These are phyloP conservation scores for Callithrix jacchus DNA, from an alignment of 2,113 vertebrate genomes.

Conservation along the genomic window DNA sequence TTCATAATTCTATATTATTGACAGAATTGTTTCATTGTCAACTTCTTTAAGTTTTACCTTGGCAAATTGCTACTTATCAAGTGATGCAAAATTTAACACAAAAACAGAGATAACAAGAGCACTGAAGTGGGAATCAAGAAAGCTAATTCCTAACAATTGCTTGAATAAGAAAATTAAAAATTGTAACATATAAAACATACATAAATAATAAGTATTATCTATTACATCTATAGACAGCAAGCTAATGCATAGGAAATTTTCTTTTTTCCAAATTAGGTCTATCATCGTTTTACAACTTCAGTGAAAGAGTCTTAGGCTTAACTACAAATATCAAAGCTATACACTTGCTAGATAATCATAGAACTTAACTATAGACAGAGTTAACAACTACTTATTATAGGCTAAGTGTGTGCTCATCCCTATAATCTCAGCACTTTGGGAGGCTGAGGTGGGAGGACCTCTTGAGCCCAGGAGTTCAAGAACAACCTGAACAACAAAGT, in stretches of 20 bases:
- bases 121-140: background rate
- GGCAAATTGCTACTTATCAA: background rate
- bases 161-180: background rate
- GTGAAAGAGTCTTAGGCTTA: background rate
- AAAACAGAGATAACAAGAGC: background rate
- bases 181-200: background rate
- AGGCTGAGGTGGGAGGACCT: no score
- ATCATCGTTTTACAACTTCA: slow-evolving; percentile 20
- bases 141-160: background rate
- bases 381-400: background rate
- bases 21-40: slow-evolving; percentile 8
- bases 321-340: slow-evolving; percentile 19
- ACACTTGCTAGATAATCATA: background rate
- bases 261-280: background rate
- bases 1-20: background rate
- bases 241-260: background rate
- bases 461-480: no score
- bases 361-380: background rate
- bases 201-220: background rate
- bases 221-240: background rate
- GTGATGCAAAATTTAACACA: background rate
- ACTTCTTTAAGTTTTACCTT: background rate
- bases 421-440: no score
- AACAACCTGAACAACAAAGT: no score
- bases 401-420: no score